Base-by-base conservation (phyloP, 2,797 vertebrate species). In the Galago senegalensis region DNA sequence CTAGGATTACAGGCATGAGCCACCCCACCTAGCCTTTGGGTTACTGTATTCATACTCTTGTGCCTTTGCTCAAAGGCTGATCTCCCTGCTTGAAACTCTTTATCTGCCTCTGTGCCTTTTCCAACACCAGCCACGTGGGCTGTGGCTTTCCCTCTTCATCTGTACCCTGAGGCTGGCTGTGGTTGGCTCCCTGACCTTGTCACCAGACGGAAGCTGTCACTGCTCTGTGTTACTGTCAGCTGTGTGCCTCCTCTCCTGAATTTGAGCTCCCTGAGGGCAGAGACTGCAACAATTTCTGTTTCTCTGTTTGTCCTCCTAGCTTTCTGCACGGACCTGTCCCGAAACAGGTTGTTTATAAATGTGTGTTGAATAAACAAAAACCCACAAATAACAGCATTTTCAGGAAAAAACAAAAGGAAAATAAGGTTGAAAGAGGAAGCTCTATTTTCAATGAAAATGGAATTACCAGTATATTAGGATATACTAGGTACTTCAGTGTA, bases 191-290 rank as follows among this genome's bases (percentile, higher is more conserved):
- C 73, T 72, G 69, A 29, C 25, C 49, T 17, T 58, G 85, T 46
- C 11, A 10, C 43, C 43, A 14, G 86, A 79, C 2, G 0, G 12
- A 37, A 31, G 72, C 49, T 2, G 3, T 29, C 82, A 27, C 69
- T 58, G 63, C 27, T 2, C 67, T 31, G 3, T 43, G 60, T 87
- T 46, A 31, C 17, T 25, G 37, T 82, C 95, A 83, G 81, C 69
- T 89, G 87, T 56, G 63, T 56, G 89, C 79, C 43, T 80, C 53
- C 49, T 88, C 53, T 73, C 77, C 13, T 12, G 14, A 61, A 53
- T 49, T 46, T 69, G 91, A 95, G 21, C 94, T 61, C 46, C 43
- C 65, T 87, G 84, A 82, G 90, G 76, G 84, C 56, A 93, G 63
- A 65, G 75, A 34, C 75, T 73, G 69, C 76, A 83, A 89, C 43